These are phyloP conservation scores for Malachius bipustulatus DNA, from an alignment of 2,888 invertebrate species.

Conservation along the genomic window DNA sequence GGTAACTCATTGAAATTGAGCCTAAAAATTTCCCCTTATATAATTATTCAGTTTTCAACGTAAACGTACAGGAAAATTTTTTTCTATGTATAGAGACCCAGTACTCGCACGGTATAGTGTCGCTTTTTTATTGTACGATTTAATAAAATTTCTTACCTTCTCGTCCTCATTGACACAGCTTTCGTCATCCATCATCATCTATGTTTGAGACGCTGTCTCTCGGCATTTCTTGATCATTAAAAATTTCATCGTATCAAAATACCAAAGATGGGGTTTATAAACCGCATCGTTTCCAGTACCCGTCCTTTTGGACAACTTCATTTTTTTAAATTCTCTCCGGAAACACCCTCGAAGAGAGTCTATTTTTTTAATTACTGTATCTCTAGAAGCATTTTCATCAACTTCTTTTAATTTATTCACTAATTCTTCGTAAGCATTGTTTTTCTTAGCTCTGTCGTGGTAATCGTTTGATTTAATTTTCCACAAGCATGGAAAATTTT, in stretches of 20 bases:
- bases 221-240: not conserved
- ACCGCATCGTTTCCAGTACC: not conserved
- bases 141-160: no score
- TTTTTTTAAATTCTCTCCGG: not conserved
- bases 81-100: no score
- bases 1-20: no score
- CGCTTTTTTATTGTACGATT: no score
- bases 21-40: no score
- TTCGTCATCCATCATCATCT: not conserved
- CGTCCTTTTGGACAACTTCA: not conserved
- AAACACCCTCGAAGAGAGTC: not conserved
- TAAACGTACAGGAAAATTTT: no score
- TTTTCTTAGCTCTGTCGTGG: not conserved
- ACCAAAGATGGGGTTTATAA: not conserved
- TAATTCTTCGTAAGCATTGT: not conserved
- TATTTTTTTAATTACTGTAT: not conserved
- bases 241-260: not conserved
- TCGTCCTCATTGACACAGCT: not conserved
- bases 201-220: not conserved
- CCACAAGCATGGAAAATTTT: not conserved
- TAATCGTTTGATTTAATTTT: not conserved
- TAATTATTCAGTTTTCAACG: no score
- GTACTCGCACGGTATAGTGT: no score
- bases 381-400: not conserved
- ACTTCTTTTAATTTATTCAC: constrained; percentile 1